Evolutionary conservation across 1,140 invertebrate species (phyloP), one percentile per base, ranked within the genome.

Genomic region (Pinna nobilis): DNA sequence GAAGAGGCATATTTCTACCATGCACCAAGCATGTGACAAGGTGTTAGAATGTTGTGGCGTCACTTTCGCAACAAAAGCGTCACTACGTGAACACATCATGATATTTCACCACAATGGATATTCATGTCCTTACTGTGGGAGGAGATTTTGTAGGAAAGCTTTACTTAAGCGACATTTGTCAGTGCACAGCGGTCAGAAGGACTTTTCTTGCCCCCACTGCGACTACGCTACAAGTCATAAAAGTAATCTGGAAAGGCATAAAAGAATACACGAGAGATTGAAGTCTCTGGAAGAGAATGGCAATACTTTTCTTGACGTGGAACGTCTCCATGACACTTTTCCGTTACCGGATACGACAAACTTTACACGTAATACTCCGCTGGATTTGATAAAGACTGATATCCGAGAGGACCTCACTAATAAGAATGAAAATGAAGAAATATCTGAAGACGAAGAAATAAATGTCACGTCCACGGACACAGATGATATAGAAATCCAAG

Each of bases 151-250:
- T 67, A 82, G 90, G n/a, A 90, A 90, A 74, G 90, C 90, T 5
- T 86, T 91, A 13, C 80, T 91, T n/a, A 88, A 88, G 71, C 89
- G 90, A 32, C 90, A 91, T 74, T 79, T 88, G 51, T 86, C 87
- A 23, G 90, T 91, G 4, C 90, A 91, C 71, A 87, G 83, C 68
- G 88, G 90, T 3, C 82, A 86, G 71, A 90, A 89, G 66, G 89
- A 90, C 50, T 91, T 89, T 80, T 81, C 83, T 1, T 91, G 90
- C 64, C 82, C 81, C 1, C 69, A 83, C 49, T 91, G 90, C 76
- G 86, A 86, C 53, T 91, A 91, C 74, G 88, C 88, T n/a, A 90
- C 90, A 3, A 90, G 89, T 68, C 90, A 91, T 77, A 91, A 91
- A 75, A 89, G 88, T 65, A 91, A 91, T 72, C 70, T 91, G 51